Evolutionary conservation across 2,888 invertebrate genomes (phyloP), one percentile per base, ranked within the genome.

Genomic region (Leistus spinibarbis): DNA sequence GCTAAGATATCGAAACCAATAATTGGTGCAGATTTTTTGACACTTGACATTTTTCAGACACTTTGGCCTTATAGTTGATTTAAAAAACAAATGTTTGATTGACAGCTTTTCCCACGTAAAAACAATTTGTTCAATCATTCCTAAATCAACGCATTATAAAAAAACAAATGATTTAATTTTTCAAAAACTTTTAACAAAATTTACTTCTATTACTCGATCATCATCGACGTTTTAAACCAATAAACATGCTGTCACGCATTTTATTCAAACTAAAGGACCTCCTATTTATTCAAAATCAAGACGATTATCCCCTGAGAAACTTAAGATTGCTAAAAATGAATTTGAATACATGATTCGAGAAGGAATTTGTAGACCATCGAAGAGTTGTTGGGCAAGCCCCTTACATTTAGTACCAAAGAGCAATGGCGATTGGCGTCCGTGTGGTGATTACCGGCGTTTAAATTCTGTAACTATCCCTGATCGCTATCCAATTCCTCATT

Each of bases 391-490:
- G 83, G 76, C 83, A 4, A 79, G 80, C 3, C 82, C 82, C 2
- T 77, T 84, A 0, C 83, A 83, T 74, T 69, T 83, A 65, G 82
- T 80, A 1, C 81, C 82, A 1, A 85, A 84, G 71, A 80, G 80
- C 63, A 77, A 78, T 10, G 80, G 80, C 17, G 77, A 79, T 0
- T 83, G 82, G 71, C 81, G 82, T 20, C 83, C 81, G 79, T 85
- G 86, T 79, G 80, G 84, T 0, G 84, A 86, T 62, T 85, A 82
- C 71, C 72, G 84, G 0, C 16, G 17, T 1, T 76, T 85, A 0
- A 85, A 84, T 64, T 80, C 79, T 0, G 77, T 83, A 82, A 82
- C 87, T 86, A 81, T 87, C 86, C 82, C 84, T 82, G 78, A 84
- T 83, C 3, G 86, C 86, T 76, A 86, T 86, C 83, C 83, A 0